phyloP scores from a whole-genome alignment of 2,113 vertebrate genomes.

The Ochotona princeps region DNA sequence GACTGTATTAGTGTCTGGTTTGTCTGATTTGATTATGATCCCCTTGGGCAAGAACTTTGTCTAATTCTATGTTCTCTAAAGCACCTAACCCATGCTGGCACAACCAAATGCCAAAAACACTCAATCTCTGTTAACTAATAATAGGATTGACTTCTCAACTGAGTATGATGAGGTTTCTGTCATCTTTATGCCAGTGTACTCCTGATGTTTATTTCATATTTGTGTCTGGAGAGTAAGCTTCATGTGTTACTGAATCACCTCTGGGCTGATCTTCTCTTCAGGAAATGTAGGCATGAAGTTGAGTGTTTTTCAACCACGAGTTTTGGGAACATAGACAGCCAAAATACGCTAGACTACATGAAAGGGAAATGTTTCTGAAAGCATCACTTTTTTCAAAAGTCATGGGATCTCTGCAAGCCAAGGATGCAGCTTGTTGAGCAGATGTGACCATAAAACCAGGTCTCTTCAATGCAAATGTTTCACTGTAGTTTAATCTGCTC shows the following conservation, averaged over 20 bases:
- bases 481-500: conserved; percentile 50
- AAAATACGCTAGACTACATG: conserved; percentile 75
- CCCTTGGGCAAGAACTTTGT: conserved; percentile 66
- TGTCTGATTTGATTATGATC: conserved; percentile 77
- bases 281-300: conserved; percentile 74
- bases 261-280: conserved; percentile 73
- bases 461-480: conserved; percentile 48
- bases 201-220: conserved; percentile 65
- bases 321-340: conserved; percentile 70
- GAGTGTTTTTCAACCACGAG: conserved; percentile 74
- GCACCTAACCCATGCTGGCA: conserved; percentile 67
- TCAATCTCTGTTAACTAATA: conserved; percentile 60
- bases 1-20: conserved; percentile 73
- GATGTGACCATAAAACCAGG: conserved; percentile 71
- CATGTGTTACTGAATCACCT: conserved; percentile 73
- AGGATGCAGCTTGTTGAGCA: conserved; percentile 72
- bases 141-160: conserved; percentile 64
- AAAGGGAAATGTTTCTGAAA: conserved; percentile 79
- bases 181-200: conserved; percentile 62
- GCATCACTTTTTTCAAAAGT: conserved; percentile 33
- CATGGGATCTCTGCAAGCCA: conserved; percentile 71
- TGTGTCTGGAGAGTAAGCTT: conserved; percentile 61
- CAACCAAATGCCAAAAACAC: conserved; percentile 64
- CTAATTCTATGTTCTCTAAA: conserved; percentile 69
- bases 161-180: conserved; percentile 61